Evolutionary conservation across 2,797 vertebrate species (phyloP).

Genomic region (Odontamblyopus lacepedii): DNA sequence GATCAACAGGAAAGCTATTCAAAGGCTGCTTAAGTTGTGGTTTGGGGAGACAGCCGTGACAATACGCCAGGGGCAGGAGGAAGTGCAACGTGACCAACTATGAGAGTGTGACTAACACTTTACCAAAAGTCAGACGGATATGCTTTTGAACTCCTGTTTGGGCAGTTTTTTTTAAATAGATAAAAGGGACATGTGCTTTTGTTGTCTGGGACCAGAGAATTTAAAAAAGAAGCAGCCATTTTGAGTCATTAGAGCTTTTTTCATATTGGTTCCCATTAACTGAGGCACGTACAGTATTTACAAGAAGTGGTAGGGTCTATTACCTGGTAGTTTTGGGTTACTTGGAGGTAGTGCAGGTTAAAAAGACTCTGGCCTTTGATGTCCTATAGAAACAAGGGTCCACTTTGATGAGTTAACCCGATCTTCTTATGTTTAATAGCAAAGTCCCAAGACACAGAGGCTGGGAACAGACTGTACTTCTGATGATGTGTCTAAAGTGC

Average conservation of each 20-base stretch:
- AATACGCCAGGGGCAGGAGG: constrained; percentile 59
- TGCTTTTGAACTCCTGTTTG: constrained; percentile 75
- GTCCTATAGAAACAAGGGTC: constrained; percentile 42
- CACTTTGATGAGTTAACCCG: constrained; percentile 71
- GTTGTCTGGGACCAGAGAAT: constrained; percentile 57
- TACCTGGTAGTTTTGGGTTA: constrained; percentile 78
- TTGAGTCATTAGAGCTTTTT: constrained; percentile 67
- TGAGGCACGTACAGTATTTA: constrained; percentile 80
- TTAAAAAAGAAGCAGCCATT: constrained; percentile 61
- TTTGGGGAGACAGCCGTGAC: constrained; percentile 35
- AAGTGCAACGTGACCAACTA: constrained; percentile 62
- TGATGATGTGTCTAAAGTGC: constrained; percentile 49
- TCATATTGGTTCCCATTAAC: constrained; percentile 77
- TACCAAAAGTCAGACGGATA: constrained; percentile 69
- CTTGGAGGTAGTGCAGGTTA: constrained; percentile 47
- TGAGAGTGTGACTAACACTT: constrained; percentile 71
- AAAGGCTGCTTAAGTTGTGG: constrained; percentile 44
- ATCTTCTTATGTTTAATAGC: constrained; percentile 74
- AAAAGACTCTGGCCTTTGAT: constrained; percentile 61
- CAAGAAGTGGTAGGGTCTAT: constrained; percentile 77
- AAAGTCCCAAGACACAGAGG: constrained; percentile 65
- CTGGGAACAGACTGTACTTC: constrained; percentile 61
- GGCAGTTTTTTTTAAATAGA: constrained; percentile 67
- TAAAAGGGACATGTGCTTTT: constrained; percentile 74
- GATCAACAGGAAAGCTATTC: constrained; percentile 60